Percentiles rank a stretch among this genome's conserved stretches.
These are phyloP conservation scores for Thecocarcelia acutangulata DNA, from an alignment of 2,888 invertebrate genomes.

Conservation along the genomic window DNA sequence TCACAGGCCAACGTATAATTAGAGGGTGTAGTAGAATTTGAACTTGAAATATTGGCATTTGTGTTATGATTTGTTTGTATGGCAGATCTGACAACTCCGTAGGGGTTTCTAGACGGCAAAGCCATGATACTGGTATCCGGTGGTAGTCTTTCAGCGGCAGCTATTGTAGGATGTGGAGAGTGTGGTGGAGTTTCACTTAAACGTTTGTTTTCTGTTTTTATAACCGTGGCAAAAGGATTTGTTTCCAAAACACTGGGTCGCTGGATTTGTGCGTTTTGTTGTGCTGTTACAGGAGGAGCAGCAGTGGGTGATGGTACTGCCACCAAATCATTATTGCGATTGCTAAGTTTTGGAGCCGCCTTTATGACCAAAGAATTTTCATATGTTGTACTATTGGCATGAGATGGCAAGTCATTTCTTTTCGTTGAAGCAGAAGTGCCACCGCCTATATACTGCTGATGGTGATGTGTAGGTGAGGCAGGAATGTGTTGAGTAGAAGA, in stretches of 20 bases:
- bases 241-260: conserved; percentile 78
- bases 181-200: conserved; percentile 28
- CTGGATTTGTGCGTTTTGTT: conserved; percentile 66
- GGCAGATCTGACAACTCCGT: conserved; percentile 44
- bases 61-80: conserved; percentile 46
- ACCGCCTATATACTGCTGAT: conserved; percentile 18
- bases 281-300: conserved; percentile 3
- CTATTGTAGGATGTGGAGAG: conserved; percentile 56
- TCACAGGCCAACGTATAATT: conserved; percentile 60
- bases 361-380: conserved; percentile 63
- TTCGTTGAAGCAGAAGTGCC: neutral
- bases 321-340: conserved; percentile 32
- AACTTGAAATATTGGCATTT: conserved; percentile 41
- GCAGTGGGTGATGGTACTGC: conserved; percentile 35
- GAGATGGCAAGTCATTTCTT: conserved; percentile 32
- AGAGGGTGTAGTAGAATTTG: conserved; percentile 17
- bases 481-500: conserved; percentile 49
- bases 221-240: conserved; percentile 75
- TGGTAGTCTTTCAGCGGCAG: conserved; percentile 71
- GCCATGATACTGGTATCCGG: conserved; percentile 73
- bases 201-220: conserved; percentile 66
- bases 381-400: conserved; percentile 11
- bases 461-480: conserved; percentile 24
- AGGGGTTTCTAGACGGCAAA: conserved; percentile 60
- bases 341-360: conserved; percentile 40